Evolutionary conservation across 2,888 invertebrate genomes (phyloP).

Genomic region (Bugula neritina): DNA sequence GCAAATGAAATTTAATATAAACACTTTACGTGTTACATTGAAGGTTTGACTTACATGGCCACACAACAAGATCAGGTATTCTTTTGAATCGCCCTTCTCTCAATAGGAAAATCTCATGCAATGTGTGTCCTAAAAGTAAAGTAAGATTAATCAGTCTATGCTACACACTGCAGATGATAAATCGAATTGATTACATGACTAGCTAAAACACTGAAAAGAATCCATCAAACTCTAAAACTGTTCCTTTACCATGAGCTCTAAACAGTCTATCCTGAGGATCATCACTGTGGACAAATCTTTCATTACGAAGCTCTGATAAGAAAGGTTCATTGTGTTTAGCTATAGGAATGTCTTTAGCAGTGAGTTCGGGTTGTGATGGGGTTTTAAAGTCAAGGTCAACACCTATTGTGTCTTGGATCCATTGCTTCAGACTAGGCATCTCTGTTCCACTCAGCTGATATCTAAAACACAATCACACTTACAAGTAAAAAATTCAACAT

Average conservation of each 20-base stretch:
- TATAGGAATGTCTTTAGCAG: constrained; percentile 62
- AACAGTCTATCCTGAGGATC: constrained; percentile 78
- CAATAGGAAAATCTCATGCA: constrained; percentile 78
- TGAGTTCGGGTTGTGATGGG: constrained; percentile 52
- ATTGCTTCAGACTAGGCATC: constrained; percentile 73
- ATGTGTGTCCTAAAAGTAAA: constrained; percentile 65
- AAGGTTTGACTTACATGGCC: constrained; percentile 80
- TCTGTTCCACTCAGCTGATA: constrained; percentile 53
- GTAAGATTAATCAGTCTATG: no score
- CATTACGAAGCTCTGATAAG: constrained; percentile 58
- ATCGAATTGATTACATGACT: no score
- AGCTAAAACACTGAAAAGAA: no score
- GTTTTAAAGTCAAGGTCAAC: constrained; percentile 57
- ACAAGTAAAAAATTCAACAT: no score
- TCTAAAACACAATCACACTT: constrained; percentile 35
- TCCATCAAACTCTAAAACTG: no score
- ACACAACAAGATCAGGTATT: constrained; percentile 87
- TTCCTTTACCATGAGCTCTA: constrained; percentile 76
- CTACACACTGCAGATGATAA: no score
- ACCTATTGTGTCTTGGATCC: constrained; percentile 70
- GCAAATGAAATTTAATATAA: no score
- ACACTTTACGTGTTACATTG: no score
- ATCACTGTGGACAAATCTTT: constrained; percentile 62
- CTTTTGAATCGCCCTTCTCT: constrained; percentile 67
- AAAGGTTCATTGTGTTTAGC: constrained; percentile 62